Evolutionary conservation across 2,797 vertebrate genomes (phyloP).

Genomic region (Macroramphosus scolopax): DNA sequence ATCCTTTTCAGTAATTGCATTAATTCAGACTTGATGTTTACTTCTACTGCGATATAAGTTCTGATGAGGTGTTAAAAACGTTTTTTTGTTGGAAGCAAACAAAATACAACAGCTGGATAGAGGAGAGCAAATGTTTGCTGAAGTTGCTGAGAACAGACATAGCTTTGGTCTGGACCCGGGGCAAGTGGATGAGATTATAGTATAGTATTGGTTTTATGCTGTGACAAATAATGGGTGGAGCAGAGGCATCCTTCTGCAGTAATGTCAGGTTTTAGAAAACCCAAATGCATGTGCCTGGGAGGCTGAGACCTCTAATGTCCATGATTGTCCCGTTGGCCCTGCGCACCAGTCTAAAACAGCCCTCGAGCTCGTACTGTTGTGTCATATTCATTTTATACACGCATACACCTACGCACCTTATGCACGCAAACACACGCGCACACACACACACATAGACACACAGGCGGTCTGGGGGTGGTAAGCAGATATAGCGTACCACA

Average conservation of each 20-base stretch:
- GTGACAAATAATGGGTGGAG: constrained; percentile 72
- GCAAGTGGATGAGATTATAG: constrained; percentile 69
- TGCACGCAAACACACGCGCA: constrained; percentile 5
- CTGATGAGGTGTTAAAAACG: constrained; percentile 1
- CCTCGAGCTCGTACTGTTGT: constrained; percentile 41
- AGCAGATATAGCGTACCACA: constrained; percentile 48
- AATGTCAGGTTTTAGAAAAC: constrained; percentile 74
- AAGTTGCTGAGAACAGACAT: constrained; percentile 62
- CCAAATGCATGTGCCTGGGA: constrained; percentile 65
- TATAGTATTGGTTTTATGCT: constrained; percentile 67
- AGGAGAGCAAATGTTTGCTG: constrained; percentile 44
- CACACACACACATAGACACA: constrained; percentile 18
- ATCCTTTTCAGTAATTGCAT: no score
- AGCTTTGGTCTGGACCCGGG: constrained; percentile 62
- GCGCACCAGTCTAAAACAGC: constrained; percentile 60
- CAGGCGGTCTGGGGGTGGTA: constrained; percentile 26
- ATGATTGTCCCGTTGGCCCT: constrained; percentile 63
- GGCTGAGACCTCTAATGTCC: constrained; percentile 66
- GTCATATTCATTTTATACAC: constrained; percentile 50
- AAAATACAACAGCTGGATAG: constrained; percentile 12
- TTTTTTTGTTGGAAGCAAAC: constrained; percentile 25
- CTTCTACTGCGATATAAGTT: not conserved
- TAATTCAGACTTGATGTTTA: not conserved
- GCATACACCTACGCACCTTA: constrained; percentile 3
- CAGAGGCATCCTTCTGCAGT: constrained; percentile 66